A percentile compares a stretch with the other conserved stretches of the same genome.
Evolutionary conservation across 2,797 vertebrate species (phyloP).

Genomic region (Chelonia mydas): DNA sequence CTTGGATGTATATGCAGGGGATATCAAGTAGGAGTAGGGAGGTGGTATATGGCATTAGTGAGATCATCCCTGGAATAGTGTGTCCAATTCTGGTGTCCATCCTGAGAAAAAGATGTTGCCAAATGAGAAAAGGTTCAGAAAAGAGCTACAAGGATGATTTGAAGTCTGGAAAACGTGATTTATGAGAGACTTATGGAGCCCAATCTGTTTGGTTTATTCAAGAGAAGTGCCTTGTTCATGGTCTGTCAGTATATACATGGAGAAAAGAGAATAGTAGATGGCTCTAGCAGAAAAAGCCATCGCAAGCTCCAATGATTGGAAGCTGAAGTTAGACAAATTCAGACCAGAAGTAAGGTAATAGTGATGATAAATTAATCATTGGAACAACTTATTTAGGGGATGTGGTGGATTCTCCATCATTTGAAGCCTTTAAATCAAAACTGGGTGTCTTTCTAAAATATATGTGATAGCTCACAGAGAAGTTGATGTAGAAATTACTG

Average conservation of each 20-base stretch:
- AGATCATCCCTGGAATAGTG: rapidly evolving
- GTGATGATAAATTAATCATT: conserved; percentile 29
- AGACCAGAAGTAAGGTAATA: conserved; percentile 48
- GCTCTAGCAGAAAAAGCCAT: conserved; percentile 58
- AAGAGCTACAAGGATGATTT: conserved; percentile 3
- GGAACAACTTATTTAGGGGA: conserved; percentile 24
- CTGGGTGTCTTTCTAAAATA: background rate
- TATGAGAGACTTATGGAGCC: background rate
- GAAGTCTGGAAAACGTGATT: background rate
- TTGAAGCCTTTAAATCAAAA: background rate
- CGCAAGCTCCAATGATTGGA: conserved; percentile 63
- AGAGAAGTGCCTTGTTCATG: conserved; percentile 51
- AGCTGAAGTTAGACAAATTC: conserved; percentile 50
- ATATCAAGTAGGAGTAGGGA: background rate
- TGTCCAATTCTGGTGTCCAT: background rate
- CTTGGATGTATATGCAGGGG: background rate
- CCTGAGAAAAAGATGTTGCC: conserved; percentile 22
- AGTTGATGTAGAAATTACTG: background rate
- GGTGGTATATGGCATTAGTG: background rate
- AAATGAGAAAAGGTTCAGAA: conserved; percentile 46
- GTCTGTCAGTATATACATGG: conserved; percentile 64
- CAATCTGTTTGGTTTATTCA: conserved; percentile 13
- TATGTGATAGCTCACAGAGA: background rate
- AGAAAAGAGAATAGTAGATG: conserved; percentile 58
- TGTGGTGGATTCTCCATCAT: conserved; percentile 51